Evolutionary conservation across 2,113 vertebrate genomes (phyloP), one percentile per base, ranked within the genome.

Genomic region (Dipodomys stephensi): DNA sequence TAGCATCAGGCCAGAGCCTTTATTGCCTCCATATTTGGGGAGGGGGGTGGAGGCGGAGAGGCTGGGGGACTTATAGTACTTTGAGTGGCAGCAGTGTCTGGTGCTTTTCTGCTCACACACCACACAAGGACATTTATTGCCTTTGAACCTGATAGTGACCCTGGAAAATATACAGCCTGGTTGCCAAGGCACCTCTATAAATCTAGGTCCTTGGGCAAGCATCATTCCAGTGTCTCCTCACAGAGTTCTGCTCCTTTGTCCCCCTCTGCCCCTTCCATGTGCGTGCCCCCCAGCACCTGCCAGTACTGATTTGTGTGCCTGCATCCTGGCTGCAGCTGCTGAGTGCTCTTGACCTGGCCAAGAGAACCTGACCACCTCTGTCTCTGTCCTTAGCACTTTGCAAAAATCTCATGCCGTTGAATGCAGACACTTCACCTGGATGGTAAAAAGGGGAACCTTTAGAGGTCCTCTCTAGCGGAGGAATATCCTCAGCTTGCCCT

Each of bases 141-240:
- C 57, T 62, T 79, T 85, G 82, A 57, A 22, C 11, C 1, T 49
- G 23, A n/a, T 2, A 28, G 39, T 85, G 73, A 53, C n/a, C 20
- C 65, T 39, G 83, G 65, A 62, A 88, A 79, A 68, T 28, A 62
- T 3, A n/a, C 25, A 83, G 67, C 44, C 15, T 30, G 71, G 85
- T 62, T 93, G 39, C 15, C 92, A 77, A 73, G 64, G 28, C 6
- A n/a, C 62, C 30, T 76, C 92, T 73, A 19, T 79, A 86, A 79
- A 13, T 46, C 22, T 32, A 49, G 73, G 25, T 28, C 39, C 0
- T 67, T n/a, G 46, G 49, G 28, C 46, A 53, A 78, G 13, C 68
- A 57, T 22, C 35, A 57, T 77, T 88, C 32, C 30, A 19, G 1
- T 85, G 71, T 30, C 16, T 44, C 39, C 13, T 82, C 64, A 25